Evolutionary conservation across 2,797 vertebrate species (phyloP).

Genomic region (Myioborus miniatus): DNA sequence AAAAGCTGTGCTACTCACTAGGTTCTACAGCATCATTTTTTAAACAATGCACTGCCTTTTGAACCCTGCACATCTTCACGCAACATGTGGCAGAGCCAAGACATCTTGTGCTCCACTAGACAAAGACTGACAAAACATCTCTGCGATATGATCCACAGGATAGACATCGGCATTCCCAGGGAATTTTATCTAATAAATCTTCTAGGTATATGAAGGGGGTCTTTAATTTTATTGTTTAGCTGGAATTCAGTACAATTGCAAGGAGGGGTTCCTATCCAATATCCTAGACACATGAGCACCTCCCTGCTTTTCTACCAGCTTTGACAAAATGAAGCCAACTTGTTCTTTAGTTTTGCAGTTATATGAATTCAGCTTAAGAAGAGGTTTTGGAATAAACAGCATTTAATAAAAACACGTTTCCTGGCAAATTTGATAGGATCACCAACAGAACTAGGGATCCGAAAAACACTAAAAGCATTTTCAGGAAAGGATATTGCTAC

Average conservation of each 20-base stretch:
- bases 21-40: not conserved
- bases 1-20: not conserved
- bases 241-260: not conserved
- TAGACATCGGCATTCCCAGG: not conserved
- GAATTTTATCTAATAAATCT: not conserved
- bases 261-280: not conserved
- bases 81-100: not conserved
- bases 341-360: not conserved
- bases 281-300: not conserved
- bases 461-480: not conserved
- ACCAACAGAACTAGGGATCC: not conserved
- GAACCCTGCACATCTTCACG: not conserved
- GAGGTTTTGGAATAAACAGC: not conserved
- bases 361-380: not conserved
- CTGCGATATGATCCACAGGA: not conserved
- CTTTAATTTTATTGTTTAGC: not conserved
- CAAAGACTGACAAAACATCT: not conserved
- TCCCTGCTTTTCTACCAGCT: not conserved
- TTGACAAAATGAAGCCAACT: not conserved
- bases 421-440: not conserved
- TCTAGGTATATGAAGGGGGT: not conserved
- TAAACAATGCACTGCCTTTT: not conserved
- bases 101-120: not conserved
- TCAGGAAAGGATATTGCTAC: not conserved
- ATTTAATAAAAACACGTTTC: not conserved